phyloP scores from a whole-genome alignment of 2,113 vertebrate species.

The Thunnus thynnus region DNA sequence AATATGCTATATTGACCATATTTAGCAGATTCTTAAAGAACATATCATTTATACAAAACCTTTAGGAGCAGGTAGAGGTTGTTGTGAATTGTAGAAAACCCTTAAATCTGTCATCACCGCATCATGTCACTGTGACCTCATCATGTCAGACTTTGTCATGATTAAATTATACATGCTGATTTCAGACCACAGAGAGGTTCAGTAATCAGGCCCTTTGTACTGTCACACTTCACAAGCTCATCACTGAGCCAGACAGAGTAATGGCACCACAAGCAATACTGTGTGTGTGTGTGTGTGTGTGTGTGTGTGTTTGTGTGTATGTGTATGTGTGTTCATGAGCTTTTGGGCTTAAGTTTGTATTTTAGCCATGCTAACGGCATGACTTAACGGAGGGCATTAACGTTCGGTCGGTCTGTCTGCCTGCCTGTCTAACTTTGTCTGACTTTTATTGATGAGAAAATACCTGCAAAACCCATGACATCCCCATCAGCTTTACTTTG shows the following conservation, averaged over 20 bases:
- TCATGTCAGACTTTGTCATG: constrained; percentile 33
- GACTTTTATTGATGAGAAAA: no score
- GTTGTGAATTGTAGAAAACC: constrained; percentile 12
- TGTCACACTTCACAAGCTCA: constrained; percentile 31
- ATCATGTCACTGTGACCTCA: constrained; percentile 42
- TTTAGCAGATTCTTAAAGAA: not conserved
- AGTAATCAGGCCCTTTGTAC: constrained; percentile 44
- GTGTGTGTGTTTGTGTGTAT: not conserved
- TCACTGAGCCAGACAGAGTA: constrained; percentile 16
- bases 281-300: not conserved
- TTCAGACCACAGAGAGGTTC: constrained; percentile 37
- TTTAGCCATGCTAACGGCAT: not conserved
- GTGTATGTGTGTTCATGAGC: not conserved
- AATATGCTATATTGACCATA: constrained; percentile 1
- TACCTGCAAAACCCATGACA: no score
- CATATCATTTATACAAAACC: not conserved
- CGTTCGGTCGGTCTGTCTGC: no score
- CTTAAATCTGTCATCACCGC: constrained; percentile 26
- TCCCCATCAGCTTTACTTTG: no score
- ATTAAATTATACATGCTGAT: constrained; percentile 65
- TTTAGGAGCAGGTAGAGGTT: not conserved
- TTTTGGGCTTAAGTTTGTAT: not conserved
- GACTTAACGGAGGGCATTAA: no score
- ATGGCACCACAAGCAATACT: not conserved
- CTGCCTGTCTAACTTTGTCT: not conserved